Conservation (phyloP, 2,797 vertebrate species). For the Falco peregrinus region DNA sequence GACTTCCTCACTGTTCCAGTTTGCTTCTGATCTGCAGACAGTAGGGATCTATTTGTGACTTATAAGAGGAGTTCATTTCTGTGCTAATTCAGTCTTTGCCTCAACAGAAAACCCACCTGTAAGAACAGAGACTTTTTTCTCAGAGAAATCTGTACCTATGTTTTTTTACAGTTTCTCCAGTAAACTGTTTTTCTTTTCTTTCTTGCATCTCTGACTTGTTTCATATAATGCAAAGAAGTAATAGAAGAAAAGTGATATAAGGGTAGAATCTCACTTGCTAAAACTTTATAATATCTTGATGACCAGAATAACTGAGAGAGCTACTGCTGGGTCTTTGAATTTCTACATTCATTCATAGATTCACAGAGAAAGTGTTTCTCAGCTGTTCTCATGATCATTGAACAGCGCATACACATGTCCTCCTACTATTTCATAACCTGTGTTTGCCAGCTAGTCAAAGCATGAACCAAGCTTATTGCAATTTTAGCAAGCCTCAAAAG, state of each 20-base stretch:
- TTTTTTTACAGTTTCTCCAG: not conserved
- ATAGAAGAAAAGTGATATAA: not conserved
- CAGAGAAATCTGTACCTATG: not conserved
- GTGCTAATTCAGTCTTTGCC: not conserved
- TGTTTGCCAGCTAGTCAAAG: slow-evolving; percentile 32
- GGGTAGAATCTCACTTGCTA: not conserved
- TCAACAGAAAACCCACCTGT: not conserved
- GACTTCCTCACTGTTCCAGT: not conserved
- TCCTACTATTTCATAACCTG: slow-evolving; percentile 51
- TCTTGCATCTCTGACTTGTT: not conserved
- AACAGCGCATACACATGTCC: slow-evolving; percentile 19
- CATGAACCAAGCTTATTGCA: slow-evolving; percentile 14
- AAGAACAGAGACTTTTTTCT: not conserved
- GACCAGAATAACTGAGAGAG: not conserved
- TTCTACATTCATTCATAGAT: slow-evolving; percentile 18
- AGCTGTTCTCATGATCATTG: slow-evolving; percentile 32
- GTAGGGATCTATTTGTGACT: not conserved
- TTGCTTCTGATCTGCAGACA: not conserved
- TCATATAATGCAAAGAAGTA: not conserved
- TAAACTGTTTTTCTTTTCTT: not conserved
- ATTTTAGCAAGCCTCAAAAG: slow-evolving; percentile 43
- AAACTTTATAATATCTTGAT: not conserved
- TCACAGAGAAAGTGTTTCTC: slow-evolving; percentile 19
- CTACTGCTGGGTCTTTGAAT: not conserved
- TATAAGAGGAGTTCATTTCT: not conserved